Base-by-base conservation (phyloP, 2,888 invertebrate species). In the Dichetophora obliterata region DNA sequence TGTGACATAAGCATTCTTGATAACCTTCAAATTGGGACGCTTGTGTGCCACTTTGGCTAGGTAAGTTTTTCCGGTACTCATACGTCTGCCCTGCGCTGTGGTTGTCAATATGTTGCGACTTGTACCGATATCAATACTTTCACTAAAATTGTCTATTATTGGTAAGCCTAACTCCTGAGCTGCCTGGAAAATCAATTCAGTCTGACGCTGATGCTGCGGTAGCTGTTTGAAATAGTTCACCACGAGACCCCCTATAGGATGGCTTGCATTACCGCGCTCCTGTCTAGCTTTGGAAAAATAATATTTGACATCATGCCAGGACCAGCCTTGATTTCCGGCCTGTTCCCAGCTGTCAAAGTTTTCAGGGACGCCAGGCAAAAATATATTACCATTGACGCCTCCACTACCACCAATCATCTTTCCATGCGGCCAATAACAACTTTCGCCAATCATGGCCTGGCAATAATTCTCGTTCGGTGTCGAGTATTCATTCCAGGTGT, bases 101-200 rank as follows among this genome's bases (percentile, higher is more conserved):
- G 91, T 93, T 0, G 91, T 90, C 82, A 92, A 92, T 1, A 92
- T 86, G 65, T 90, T 90, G 0, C 83, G 82, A 14, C 91, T 91
- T 82, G 92, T 93, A 14, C 93, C 94, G 2, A 82, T 79, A 14
- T 73, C 75, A 43, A 77, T 77, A n/a, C 82, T 91, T 0, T 92
- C 93, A 83, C 93, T 92, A 19, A 92, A 83, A 84, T 93, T 93
- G 82, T 94, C 93, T 0, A 91, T 83, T 2, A 91, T 89, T 11
- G 90, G 90, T 80, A 94, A 75, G 0, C 95, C 95, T 79, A 95
- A 82, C 83, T 96, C 93, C 61, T 90, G 80, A 0, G 92, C 93
- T 0, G 94, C 94, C 71, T 85, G 87, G 65, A 82, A 61, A 31
- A 85, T 75, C 82, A 93, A 92, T 0, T 91, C 88, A 0, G 91